Evolutionary conservation across 2,797 vertebrate genomes (phyloP), one percentile per base, ranked within the genome.

Genomic region (Karalla daura): DNA sequence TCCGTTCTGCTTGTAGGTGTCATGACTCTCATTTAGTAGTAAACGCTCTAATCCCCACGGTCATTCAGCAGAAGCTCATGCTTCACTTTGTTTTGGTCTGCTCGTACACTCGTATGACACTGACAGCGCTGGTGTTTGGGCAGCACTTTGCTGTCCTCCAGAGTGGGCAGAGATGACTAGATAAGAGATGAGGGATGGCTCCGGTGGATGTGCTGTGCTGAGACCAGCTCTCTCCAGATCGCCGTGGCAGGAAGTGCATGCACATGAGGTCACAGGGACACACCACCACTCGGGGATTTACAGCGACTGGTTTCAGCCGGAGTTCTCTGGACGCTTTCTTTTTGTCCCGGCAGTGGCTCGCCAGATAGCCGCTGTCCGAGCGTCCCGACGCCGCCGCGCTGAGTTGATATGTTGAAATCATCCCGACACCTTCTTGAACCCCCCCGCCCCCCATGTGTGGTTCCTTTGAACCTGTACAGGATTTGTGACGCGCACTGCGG

Each of bases 231-330:
- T 53, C 67, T 71, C 54, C 61, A 62, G 55, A 67, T 71, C 65
- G 63, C 62, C 61, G 30, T 64, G 35, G 69, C 86, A 92, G 89
- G 84, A 93, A 88, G 86, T 85, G 78, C 74, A 86, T 51, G 53
- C 77, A 78, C 81, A 89, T 84, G 83, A 90, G 86, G 88, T 88
- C 84, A 90, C 83, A 81, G 78, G 67, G 50, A 82, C 78, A 80
- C 43, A 23, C 75, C 60, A 75, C 76, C 78, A 70, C 59, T 78
- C 75, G 60, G 82, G 89, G 86, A 87, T 86, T 87, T 90, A 85
- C 66, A 68, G 61, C 71, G 75, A 80, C 90, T 88, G 88, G 88
- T 87, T 89, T 73, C 68, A 83, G 47, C 87, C 59, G 74, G 83
- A 88, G 61, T 69, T 74, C 70, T 60, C 71, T 80, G 49, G 68